A percentile compares a stretch with the other conserved stretches of the same genome.
Evolutionary conservation across 2,888 invertebrate species (phyloP).

Genomic region (Prosopocoilus inquinatus): DNA sequence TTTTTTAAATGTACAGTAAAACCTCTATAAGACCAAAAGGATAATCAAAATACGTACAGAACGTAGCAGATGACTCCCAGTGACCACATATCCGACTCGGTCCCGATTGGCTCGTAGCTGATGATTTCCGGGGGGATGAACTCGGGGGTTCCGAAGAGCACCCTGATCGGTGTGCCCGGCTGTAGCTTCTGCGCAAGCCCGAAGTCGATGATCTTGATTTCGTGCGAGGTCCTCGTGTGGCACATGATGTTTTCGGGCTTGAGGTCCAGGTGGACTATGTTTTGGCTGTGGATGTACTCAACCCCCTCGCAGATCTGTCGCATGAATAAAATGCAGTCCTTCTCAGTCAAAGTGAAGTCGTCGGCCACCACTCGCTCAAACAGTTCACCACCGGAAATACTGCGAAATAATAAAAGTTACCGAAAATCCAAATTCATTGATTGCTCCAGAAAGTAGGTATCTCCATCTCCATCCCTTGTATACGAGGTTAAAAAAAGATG

Average conservation of each 20-base stretch:
- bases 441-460: too few relatives aligned
- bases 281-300: constrained; percentile 80
- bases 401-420: constrained; percentile 47
- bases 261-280: constrained; percentile 85
- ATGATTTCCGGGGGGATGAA: constrained; percentile 92
- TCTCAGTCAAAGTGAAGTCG: constrained; percentile 88
- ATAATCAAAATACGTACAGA: constrained; percentile 68
- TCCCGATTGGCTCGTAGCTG: constrained; percentile 83
- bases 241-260: constrained; percentile 98
- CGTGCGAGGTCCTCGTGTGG: constrained; percentile 76
- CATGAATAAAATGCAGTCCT: constrained; percentile 81
- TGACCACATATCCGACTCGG: constrained; percentile 93
- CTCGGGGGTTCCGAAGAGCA: constrained; percentile 87
- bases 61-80: constrained; percentile 92
- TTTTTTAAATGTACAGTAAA: not conserved
- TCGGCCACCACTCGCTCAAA: constrained; percentile 92
- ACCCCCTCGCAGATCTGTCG: constrained; percentile 91
- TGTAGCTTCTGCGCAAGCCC: constrained; percentile 77
- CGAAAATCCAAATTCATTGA: too few relatives aligned
- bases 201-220: constrained; percentile 92
- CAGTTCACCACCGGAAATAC: constrained; percentile 89
- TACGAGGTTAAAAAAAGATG: too few relatives aligned
- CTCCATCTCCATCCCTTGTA: too few relatives aligned
- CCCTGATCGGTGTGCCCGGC: constrained; percentile 65
- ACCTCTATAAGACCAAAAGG: too few relatives aligned